phyloP scores from a whole-genome alignment of 2,797 vertebrate genomes.

The Cheracebus regulus region DNA sequence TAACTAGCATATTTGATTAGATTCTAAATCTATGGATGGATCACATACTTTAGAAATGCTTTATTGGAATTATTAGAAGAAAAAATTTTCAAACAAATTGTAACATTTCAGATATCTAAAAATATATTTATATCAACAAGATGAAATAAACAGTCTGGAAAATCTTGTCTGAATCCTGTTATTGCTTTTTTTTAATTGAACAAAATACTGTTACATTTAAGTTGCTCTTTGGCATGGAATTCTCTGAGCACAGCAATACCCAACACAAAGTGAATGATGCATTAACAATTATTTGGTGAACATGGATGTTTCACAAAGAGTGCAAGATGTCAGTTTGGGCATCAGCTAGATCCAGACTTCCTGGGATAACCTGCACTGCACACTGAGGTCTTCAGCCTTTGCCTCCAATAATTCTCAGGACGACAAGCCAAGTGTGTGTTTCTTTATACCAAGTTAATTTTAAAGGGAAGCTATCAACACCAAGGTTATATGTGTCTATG shows the following conservation, averaged over 20 bases:
- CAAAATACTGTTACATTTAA: not conserved
- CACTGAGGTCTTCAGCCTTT: not conserved
- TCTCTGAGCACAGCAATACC: not conserved
- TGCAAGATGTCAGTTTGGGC: not conserved
- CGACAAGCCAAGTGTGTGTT: not conserved
- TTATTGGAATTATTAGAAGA: not conserved
- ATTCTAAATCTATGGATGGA: not conserved
- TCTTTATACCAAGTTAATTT: not conserved
- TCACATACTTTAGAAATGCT: not conserved
- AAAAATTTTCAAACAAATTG: not conserved
- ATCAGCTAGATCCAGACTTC: not conserved
- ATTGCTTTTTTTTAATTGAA: not conserved
- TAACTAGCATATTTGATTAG: not conserved
- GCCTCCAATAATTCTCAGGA: not conserved
- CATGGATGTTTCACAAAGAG: not conserved
- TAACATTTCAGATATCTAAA: slow-evolving; percentile 17
- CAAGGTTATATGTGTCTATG: not conserved
- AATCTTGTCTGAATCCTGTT: not conserved
- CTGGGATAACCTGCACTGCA: not conserved
- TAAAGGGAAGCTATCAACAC: not conserved
- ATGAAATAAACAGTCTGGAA: slow-evolving; percentile 23
- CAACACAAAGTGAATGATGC: not conserved
- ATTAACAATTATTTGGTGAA: not conserved
- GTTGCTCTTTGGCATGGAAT: not conserved
- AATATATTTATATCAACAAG: not conserved